A percentile compares a stretch with the other conserved stretches of the same genome.
Evolutionary conservation across 2,797 vertebrate species (phyloP).

Genomic region (Lagocephalus sceleratus): DNA sequence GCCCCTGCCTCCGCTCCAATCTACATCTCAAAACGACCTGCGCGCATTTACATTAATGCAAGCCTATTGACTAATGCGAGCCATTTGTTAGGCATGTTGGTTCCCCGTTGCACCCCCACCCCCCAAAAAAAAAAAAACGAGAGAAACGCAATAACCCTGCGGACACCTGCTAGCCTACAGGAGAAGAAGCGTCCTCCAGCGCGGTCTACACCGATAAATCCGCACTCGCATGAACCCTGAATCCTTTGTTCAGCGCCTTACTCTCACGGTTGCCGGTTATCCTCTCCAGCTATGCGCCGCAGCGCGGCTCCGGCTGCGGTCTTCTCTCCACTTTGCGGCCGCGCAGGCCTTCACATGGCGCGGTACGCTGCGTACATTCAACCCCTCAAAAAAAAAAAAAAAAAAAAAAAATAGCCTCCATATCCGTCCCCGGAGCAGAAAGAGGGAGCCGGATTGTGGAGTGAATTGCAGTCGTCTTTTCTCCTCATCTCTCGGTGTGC

Average conservation of each 20-base stretch:
- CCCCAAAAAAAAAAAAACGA: constrained; percentile 4
- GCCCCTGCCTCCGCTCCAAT: constrained; percentile 26
- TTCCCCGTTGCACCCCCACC: constrained; percentile 13
- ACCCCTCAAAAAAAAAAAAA: too few species aligned
- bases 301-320: constrained; percentile 31
- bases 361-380: constrained; percentile 9
- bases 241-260: constrained; percentile 63
- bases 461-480: constrained; percentile 51
- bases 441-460: constrained; percentile 36
- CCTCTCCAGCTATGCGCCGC: constrained; percentile 41
- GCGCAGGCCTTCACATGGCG: constrained; percentile 33
- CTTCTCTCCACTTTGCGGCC: constrained; percentile 40
- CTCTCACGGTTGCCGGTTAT: constrained; percentile 40
- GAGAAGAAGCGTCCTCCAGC: constrained; percentile 38
- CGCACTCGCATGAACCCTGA: constrained; percentile 39
- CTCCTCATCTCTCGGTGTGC: constrained; percentile 61
- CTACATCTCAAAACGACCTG: constrained; percentile 47
- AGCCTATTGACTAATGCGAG: constrained; percentile 29
- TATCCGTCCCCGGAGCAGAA: constrained; percentile 38
- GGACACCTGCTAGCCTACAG: constrained; percentile 43
- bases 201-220: constrained; percentile 51
- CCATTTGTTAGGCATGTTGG: constrained; percentile 36
- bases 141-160: constrained; percentile 27
- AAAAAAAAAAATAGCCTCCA: constrained; percentile 8
- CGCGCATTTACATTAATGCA: constrained; percentile 32